phyloP scores from a whole-genome alignment of 2,113 vertebrate species.

The Solea solea region DNA sequence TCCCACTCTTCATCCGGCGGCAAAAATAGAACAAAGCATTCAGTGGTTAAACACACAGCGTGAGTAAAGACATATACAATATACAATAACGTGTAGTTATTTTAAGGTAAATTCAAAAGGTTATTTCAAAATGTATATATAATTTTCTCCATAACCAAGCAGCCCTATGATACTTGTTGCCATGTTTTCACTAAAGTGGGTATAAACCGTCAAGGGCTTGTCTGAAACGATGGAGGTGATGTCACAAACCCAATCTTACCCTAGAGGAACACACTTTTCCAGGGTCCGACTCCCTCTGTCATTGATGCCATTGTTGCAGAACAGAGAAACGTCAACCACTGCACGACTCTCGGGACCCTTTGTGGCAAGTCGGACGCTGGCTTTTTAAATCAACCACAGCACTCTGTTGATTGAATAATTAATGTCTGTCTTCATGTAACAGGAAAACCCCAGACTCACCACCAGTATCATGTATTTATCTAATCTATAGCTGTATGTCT shows the following conservation, averaged over 20 bases:
- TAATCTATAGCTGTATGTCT: constrained; percentile 8
- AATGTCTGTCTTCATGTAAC: constrained; percentile 61
- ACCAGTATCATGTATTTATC: constrained; percentile 24
- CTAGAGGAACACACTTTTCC: background rate
- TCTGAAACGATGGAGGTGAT: background rate
- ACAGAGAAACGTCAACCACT: background rate
- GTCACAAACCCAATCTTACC: background rate
- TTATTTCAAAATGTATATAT: too few species aligned
- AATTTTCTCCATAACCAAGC: too few species aligned
- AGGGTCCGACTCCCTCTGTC: background rate
- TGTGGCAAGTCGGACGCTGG: constrained; percentile 56
- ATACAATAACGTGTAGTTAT: too few species aligned
- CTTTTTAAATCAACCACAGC: constrained; percentile 72
- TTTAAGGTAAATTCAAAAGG: too few species aligned
- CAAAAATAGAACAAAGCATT: too few species aligned
- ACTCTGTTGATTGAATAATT: constrained; percentile 79
- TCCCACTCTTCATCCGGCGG: too few species aligned
- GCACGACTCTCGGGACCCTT: constrained; percentile 55
- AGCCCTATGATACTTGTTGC: too few species aligned
- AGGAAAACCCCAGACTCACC: constrained; percentile 54
- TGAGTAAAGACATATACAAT: too few species aligned
- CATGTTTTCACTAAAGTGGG: too few species aligned
- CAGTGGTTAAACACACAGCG: too few species aligned
- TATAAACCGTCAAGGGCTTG: too few species aligned
- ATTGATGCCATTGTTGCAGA: background rate